Evolutionary conservation across 2,113 vertebrate species (phyloP).

Genomic region (Cottus gobio): DNA sequence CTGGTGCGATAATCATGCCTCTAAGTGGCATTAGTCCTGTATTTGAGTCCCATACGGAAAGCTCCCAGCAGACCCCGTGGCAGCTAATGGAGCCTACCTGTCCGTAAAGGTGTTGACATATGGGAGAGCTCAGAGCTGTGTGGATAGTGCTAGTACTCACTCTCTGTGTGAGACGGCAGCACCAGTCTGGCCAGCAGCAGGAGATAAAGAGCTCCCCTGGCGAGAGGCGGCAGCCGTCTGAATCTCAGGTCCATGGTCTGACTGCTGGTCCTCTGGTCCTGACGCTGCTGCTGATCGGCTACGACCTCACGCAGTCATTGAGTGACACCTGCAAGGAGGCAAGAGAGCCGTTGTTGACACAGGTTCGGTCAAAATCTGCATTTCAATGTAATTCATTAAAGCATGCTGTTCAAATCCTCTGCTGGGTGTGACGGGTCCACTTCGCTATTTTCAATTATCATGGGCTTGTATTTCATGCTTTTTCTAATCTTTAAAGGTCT

Average conservation of each 20-base stretch:
- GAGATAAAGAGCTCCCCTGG: slow-evolving; percentile 76
- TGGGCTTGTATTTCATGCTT: too few species aligned
- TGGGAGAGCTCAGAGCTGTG: not conserved
- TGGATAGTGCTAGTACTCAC: slow-evolving; percentile 81
- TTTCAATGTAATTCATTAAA: not conserved
- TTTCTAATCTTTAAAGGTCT: too few species aligned
- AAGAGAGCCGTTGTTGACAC: slow-evolving; percentile 3
- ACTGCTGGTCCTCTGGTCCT: slow-evolving; percentile 75
- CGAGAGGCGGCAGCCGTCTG: slow-evolving; percentile 45
- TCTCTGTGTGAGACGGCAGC: slow-evolving; percentile 82
- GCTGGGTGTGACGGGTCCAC: not conserved
- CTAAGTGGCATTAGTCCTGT: not conserved
- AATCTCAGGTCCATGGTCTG: slow-evolving; percentile 86
- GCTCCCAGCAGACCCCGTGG: not conserved
- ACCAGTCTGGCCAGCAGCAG: slow-evolving; percentile 83
- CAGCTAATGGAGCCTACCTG: slow-evolving; percentile 8
- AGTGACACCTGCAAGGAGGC: slow-evolving; percentile 66
- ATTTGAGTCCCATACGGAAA: not conserved
- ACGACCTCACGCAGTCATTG: slow-evolving; percentile 65
- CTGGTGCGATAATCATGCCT: not conserved
- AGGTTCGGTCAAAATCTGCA: not conserved
- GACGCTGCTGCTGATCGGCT: slow-evolving; percentile 67
- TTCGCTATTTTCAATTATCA: too few species aligned
- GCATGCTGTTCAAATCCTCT: not conserved
- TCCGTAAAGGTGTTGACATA: not conserved